Conservation (phyloP, 2,797 vertebrate genomes). For the Gephyroberyx darwinii region DNA sequence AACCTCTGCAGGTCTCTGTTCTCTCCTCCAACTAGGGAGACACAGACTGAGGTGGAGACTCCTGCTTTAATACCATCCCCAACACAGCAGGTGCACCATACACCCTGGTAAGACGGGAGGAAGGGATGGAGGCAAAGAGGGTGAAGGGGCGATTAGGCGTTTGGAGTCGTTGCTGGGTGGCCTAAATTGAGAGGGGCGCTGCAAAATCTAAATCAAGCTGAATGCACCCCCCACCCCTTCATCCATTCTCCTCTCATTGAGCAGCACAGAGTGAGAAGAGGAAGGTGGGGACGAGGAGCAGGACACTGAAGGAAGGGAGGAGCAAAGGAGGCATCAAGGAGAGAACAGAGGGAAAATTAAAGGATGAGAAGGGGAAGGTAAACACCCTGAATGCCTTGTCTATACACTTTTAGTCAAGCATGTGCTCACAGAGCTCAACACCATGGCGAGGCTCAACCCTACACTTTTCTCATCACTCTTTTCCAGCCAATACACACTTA, state of each 20-base stretch:
- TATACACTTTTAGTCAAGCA: constrained; percentile 12
- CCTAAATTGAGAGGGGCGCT: constrained; percentile 21
- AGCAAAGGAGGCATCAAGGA: neutral
- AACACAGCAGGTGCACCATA: constrained; percentile 51
- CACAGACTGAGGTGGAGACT: constrained; percentile 12
- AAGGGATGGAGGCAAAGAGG: constrained; percentile 11
- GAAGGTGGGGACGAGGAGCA: constrained; percentile 3
- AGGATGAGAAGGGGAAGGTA: neutral
- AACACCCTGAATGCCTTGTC: constrained; percentile 10
- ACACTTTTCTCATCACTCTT: neutral
- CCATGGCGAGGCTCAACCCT: constrained; percentile 21
- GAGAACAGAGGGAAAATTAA: neutral
- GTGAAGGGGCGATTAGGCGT: constrained; percentile 10
- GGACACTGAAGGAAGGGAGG: neutral
- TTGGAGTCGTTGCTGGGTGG: constrained; percentile 17
- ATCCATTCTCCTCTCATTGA: neutral
- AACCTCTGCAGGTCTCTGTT: neutral
- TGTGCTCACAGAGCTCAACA: constrained; percentile 29
- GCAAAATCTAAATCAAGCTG: constrained; percentile 37
- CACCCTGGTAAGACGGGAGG: constrained; percentile 31
- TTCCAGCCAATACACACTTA: constrained; percentile 35
- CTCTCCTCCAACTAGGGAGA: neutral
- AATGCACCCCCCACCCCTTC: constrained; percentile 17
- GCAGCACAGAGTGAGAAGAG: neutral
- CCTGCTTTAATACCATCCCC: constrained; percentile 38